phyloP scores from a whole-genome alignment of 2,113 vertebrate species.

The Bos indicus region DNA sequence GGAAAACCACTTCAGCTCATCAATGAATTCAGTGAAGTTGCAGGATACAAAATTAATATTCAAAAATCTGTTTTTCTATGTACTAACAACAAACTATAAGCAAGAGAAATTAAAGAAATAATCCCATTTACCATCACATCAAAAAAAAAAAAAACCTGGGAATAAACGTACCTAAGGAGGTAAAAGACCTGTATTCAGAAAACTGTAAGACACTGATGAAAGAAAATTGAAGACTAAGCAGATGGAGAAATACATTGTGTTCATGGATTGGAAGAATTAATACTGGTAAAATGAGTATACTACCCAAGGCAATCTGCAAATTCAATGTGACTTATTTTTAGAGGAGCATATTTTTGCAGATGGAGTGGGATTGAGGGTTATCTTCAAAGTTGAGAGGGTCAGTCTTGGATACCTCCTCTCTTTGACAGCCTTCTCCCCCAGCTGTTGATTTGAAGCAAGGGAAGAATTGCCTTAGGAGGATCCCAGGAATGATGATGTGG shows the following conservation, averaged over 20 bases:
- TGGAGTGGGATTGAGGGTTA: neutral
- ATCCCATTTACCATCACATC: neutral
- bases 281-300: neutral
- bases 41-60: neutral
- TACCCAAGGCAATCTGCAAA: neutral
- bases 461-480: neutral
- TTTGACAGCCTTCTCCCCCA: neutral
- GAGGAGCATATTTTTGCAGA: neutral
- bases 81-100: neutral
- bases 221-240: neutral
- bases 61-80: neutral
- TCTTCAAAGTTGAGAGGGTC: neutral
- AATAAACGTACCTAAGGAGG: neutral
- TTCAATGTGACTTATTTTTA: neutral
- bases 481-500: neutral
- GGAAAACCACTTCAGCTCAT: neutral
- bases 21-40: neutral
- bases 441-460: neutral
- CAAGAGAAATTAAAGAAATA: neutral
- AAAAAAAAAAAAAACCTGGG: neutral
- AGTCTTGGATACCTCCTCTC: neutral
- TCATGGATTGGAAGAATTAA: neutral
- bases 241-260: neutral
- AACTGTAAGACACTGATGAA: neutral
- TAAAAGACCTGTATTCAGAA: neutral